Base-by-base conservation (phyloP, 1,140 invertebrate species). In the Meloidogyne chitwoodi region DNA sequence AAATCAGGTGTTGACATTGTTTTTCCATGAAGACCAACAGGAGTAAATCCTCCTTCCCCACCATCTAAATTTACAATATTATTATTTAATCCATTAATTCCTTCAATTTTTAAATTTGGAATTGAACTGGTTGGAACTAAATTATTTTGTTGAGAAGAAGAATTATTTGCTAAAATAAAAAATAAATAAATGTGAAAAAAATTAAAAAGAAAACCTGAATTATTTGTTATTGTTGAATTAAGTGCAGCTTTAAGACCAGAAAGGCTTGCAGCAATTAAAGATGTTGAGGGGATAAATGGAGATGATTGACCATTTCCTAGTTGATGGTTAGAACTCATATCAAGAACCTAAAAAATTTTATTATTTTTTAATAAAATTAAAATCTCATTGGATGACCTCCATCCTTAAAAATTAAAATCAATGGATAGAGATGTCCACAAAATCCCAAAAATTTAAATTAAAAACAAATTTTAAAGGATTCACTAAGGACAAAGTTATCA, bases 261-360 rank as follows among this genome's bases (percentile, higher is more conserved):
- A 24, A 78, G 68, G n/a, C 77, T 68, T 26, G 77, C 77, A 0
- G 48, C 48, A 0, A 73, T 24, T 61, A 73, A 34, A 11, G 77
- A 79, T 11, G 77, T 81, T n/a, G 77, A 79, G 0, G 77, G 79
- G 3, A 79, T 81, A 38, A 74, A 61, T n/a, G 76, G 66, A 22
- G 77, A 62, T 22, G 71, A 71, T 38, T 22, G 14, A 14, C 70
- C 56, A 34, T 8, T 34, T 1, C 66, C 76, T 24, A 48, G 22
- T 26, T 80, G 75, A 48, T 81, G 70, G 44, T 12, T 34, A 12
- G 34, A 38, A 24, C 26, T 79, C 62, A 82, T 81, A 41, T 83
- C 81, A 6, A 83, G 64, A 16, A 83, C 48, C 48, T 56, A 56
- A 56, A 56, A 56, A 56, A 12, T 12, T 12, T 34, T 4, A 34